These are phyloP conservation scores for Nycticryphes semicollaris DNA, from an alignment of 2,113 vertebrate species.

Conservation along the genomic window DNA sequence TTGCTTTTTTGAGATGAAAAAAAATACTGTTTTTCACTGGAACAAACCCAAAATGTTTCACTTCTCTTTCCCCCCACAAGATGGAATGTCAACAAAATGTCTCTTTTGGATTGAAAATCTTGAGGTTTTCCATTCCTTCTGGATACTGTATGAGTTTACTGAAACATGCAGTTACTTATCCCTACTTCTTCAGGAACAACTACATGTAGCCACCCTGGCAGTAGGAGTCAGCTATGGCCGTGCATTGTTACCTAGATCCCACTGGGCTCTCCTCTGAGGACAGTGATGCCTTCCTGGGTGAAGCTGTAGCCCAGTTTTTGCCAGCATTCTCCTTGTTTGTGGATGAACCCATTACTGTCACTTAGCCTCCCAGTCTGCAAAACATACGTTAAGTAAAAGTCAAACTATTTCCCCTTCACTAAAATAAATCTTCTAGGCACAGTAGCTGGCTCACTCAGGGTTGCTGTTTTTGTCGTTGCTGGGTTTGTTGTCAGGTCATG, in stretches of 20 bases:
- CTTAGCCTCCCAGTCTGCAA: background rate
- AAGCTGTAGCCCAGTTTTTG: background rate
- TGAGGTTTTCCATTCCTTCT: constrained; percentile 12
- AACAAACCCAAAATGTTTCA: background rate
- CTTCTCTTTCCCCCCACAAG: background rate
- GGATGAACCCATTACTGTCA: background rate
- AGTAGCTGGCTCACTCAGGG: background rate
- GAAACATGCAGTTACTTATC: background rate
- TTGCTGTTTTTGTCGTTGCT: background rate
- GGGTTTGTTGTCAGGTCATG: constrained; percentile 37
- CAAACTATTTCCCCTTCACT: background rate
- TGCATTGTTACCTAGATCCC: background rate
- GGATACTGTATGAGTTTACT: background rate
- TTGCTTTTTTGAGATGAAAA: background rate
- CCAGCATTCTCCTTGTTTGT: background rate
- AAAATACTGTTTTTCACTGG: background rate
- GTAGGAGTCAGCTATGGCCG: background rate
- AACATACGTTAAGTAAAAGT: background rate
- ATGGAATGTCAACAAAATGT: constrained; percentile 17
- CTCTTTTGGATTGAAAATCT: background rate
- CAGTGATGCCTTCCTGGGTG: background rate
- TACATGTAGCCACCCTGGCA: background rate
- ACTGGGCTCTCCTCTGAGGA: background rate
- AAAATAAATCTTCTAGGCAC: background rate
- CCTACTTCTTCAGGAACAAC: background rate